Evolutionary conservation across 1,140 invertebrate species (phyloP), one percentile per base, ranked within the genome.

Genomic region (Procambarus virginalis): DNA sequence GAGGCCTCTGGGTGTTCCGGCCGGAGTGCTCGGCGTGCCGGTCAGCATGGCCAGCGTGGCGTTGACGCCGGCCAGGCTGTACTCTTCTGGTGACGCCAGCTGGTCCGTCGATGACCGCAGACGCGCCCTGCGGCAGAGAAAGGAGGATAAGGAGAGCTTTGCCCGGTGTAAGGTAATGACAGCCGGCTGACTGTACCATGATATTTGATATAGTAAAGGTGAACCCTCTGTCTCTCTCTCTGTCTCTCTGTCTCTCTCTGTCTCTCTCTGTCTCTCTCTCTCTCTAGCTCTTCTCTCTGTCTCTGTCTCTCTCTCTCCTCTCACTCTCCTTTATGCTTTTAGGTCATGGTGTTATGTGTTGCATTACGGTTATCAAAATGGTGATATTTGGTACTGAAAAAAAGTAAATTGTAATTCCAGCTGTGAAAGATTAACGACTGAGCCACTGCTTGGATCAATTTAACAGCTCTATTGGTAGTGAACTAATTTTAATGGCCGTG

Each of bases 21-120:
- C 85, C n/a, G 90, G 77, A 58, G 89, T 88, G 84, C 89, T 89
- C 22, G 92, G 91, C 73, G 92, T 92, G 55, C 91, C 88, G 58
- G 86, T 87, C 55, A 92, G 82, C 75, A 92, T 76, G 76, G 89
- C 85, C 84, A 92, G 75, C 85, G 91, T 89, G 83, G 90, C 84
- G 22, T 91, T 91, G 51, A 91, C 84, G 17, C 80, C 80, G 3
- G 80, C 55, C 84, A 91, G 55, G 73, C 88, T 89, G 48, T 51
- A 85, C 22, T 92, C 91, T 76, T 92, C 91, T 4, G 91, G 91
- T 6, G 91, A 92, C 48, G 82, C 85, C 73, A 91, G 85, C 70
- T 92, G 89, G 81, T 92, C 91, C 77, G 89, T 76, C 17, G 91
- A 90, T 12, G 91, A 92, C 49, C 90, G 86, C 34, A 92, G 89